These are phyloP conservation scores for Ctenosaura bakeri DNA, from an alignment of 2,797 vertebrate genomes.

Conservation along the genomic window DNA sequence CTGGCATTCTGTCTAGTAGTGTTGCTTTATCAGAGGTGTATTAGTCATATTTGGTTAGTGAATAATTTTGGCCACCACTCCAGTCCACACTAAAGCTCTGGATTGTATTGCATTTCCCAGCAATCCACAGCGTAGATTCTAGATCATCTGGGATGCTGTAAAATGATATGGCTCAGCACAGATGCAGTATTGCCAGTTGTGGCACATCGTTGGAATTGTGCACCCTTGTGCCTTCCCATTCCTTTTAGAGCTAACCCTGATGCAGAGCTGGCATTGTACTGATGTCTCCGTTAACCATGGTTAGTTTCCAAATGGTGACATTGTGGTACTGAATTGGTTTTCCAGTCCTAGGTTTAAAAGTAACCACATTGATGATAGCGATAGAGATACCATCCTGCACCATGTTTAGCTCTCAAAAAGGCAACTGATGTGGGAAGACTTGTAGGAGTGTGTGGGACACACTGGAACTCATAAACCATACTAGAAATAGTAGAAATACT, in stretches of 20 bases:
- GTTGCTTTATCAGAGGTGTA: slow-evolving; percentile 21
- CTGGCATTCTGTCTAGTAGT: neutral
- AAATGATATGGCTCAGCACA: neutral
- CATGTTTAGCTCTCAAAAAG: neutral
- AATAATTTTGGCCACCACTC: slow-evolving; percentile 15
- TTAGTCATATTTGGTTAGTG: slow-evolving; percentile 46
- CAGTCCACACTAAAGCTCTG: neutral
- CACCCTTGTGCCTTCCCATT: no score
- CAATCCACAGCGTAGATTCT: neutral
- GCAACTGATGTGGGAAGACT: neutral
- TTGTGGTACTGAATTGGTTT: neutral
- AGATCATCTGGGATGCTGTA: neutral
- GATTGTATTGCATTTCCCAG: neutral
- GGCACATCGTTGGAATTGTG: no score
- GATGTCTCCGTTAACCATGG: neutral
- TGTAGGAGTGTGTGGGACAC: no score
- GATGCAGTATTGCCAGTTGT: neutral
- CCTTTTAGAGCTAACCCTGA: neutral
- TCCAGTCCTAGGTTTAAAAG: neutral
- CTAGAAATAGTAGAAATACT: neutral
- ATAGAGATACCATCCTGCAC: neutral
- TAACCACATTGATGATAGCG: no score
- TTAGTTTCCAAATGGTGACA: neutral
- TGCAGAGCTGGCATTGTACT: no score
- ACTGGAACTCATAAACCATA: rapidly evolving